A percentile compares a stretch with the other conserved stretches of the same genome.
Conservation (phyloP, 2,113 vertebrate genomes). For the Cariama cristata region DNA sequence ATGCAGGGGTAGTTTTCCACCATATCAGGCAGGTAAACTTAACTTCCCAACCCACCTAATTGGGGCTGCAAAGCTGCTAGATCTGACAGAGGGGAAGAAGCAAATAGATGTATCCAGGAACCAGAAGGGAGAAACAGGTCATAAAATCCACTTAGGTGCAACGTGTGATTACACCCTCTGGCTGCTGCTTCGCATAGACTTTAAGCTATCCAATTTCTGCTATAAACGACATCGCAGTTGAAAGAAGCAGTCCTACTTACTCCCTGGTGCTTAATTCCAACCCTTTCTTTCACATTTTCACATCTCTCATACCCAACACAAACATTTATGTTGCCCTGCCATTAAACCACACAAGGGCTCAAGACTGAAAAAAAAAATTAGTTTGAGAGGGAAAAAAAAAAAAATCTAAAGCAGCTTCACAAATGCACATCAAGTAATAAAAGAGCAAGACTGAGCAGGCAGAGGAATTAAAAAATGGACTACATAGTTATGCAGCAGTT, state of each 20-base stretch:
- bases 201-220: neutral
- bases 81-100: neutral
- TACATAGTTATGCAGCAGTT: rapidly evolving
- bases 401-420: neutral
- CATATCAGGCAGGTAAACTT: neutral
- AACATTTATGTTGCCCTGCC: neutral
- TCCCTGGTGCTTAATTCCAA: neutral
- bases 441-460: neutral
- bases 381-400: neutral
- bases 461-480: neutral
- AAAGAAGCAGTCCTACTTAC: neutral
- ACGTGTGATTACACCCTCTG: neutral
- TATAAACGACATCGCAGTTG: neutral
- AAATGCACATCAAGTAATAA: neutral
- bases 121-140: neutral
- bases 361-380: neutral
- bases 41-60: neutral
- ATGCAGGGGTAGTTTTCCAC: neutral
- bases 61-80: neutral
- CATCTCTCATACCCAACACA: neutral
- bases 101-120: neutral
- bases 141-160: neutral
- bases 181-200: neutral
- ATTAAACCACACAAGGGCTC: neutral
- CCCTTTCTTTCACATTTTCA: neutral